These are phyloP conservation scores for Drosophila neoperkinsi DNA, from an alignment of 2,888 invertebrate species.

Conservation along the genomic window DNA sequence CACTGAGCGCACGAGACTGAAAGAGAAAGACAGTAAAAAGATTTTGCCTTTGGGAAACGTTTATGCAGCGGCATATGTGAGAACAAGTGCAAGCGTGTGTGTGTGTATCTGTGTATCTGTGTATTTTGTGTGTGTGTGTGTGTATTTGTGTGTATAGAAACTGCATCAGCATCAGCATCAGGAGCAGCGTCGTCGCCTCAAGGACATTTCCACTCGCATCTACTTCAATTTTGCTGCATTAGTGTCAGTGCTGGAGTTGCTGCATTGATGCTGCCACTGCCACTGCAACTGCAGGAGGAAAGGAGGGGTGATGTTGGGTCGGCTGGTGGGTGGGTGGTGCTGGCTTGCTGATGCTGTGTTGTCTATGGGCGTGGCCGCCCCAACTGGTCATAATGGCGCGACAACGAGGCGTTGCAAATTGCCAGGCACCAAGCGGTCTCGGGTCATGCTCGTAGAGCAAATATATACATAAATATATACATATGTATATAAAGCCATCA, in stretches of 20 bases:
- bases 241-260: slow-evolving; percentile 64
- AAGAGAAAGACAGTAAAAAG: slow-evolving; percentile 25
- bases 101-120: slow-evolving; percentile 14
- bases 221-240: slow-evolving; percentile 79
- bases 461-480: slow-evolving; percentile 14
- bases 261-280: slow-evolving; percentile 20
- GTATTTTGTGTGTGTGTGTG: slow-evolving; percentile 22
- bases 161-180: slow-evolving; percentile 38
- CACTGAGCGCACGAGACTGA: slow-evolving; percentile 10
- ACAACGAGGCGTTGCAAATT: slow-evolving; percentile 66
- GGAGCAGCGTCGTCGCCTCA: slow-evolving; percentile 59
- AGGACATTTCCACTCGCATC: slow-evolving; percentile 77
- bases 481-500: slow-evolving; percentile 3
- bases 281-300: slow-evolving; percentile 1
- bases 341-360: slow-evolving; percentile 20
- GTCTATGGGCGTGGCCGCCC: slow-evolving; percentile 46
- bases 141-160: slow-evolving; percentile 17
- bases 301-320: slow-evolving; percentile 2
- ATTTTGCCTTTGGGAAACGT: slow-evolving; percentile 58
- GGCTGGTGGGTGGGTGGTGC: slow-evolving; percentile 1
- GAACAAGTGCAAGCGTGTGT: background rate
- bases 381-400: slow-evolving; percentile 71
- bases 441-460: slow-evolving; percentile 56
- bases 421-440: slow-evolving; percentile 58
- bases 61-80: slow-evolving; percentile 61